Evolutionary conservation across 1,140 invertebrate species (phyloP), one percentile per base, ranked within the genome.

Genomic region (Tribolium castaneum): DNA sequence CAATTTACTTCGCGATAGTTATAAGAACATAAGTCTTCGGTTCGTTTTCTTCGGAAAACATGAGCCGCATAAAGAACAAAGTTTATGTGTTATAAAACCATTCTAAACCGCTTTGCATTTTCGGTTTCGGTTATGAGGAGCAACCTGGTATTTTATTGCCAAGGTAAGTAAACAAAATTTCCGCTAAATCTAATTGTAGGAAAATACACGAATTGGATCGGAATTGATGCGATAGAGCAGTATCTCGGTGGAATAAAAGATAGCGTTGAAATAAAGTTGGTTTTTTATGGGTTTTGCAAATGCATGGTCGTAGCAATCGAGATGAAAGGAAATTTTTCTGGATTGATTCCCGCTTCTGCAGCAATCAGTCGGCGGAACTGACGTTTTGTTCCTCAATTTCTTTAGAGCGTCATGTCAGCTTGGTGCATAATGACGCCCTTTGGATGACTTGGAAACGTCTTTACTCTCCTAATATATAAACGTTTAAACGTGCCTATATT

Each of bases 401-500:
- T 22, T 45, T 73, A 62, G 10, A 22, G 49, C 39, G 39, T 73
- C 45, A 54, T 51, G 70, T 72, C 45, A 70, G 9, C 62, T 66
- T 39, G 52, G 74, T 59, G 52, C 66, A 80, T 78, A 78, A 80
- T 78, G 76, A 80, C 76, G 70, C 76, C 62, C 39, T 49, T 71
- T 66, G 34, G 66, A 50, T 78, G 73, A 54, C 54, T 62, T 56
- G 49, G 70, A 71, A 62, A 56, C 74, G 74, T 50, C 25, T 59
- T 35, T 50, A 52, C 70, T 51, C 50, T 73, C 39, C 70, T 80
- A 75, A 80, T 80, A 80, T 78, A 78, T 74, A 71, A 74, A 66
- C 80, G 73, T 70, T 74, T 80, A 78, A 80, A 78, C 77, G 77
- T 73, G 72, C 71, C 76, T 79, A 78, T 79, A 80, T 80, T 78